Evolutionary conservation across 2,888 invertebrate species (phyloP).

Genomic region (Dusona sp.): DNA sequence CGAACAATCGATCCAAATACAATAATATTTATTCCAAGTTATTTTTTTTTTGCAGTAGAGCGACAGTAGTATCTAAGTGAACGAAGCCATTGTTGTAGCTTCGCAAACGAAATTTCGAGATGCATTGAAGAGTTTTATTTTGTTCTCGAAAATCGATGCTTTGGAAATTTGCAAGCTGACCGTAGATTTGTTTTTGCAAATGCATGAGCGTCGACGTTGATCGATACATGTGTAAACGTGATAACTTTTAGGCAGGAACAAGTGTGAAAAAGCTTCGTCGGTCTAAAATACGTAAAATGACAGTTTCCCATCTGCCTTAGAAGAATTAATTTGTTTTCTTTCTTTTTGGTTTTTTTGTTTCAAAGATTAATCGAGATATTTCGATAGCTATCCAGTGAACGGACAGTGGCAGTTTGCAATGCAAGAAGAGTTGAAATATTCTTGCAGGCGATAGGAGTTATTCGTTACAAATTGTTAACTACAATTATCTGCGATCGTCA

Average conservation of each 20-base stretch:
- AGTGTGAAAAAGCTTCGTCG: slow-evolving; percentile 50
- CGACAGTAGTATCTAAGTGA: slow-evolving; percentile 55
- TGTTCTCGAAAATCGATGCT: slow-evolving; percentile 32
- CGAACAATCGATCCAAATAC: slow-evolving; percentile 73
- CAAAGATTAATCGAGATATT: slow-evolving; percentile 36
- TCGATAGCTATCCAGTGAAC: slow-evolving; percentile 51
- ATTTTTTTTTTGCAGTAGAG: slow-evolving; percentile 41
- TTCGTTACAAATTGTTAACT: slow-evolving; percentile 44
- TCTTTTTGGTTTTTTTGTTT: slow-evolving; percentile 12
- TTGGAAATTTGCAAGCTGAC: slow-evolving; percentile 60
- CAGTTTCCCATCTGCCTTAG: slow-evolving; percentile 29
- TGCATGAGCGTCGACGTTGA: slow-evolving; percentile 36
- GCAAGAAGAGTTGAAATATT: slow-evolving; percentile 46
- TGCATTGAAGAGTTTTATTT: slow-evolving; percentile 6
- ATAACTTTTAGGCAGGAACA: slow-evolving; percentile 44
- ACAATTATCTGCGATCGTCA: slow-evolving; percentile 18
- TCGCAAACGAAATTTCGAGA: slow-evolving; percentile 49
- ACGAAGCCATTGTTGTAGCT: slow-evolving; percentile 41
- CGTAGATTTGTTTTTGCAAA: slow-evolving; percentile 31
- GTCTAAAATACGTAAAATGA: slow-evolving; percentile 22
- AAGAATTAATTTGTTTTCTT: slow-evolving; percentile 1
- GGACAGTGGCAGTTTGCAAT: slow-evolving; percentile 65
- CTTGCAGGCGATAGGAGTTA: slow-evolving; percentile 33
- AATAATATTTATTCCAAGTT: slow-evolving; percentile 71
- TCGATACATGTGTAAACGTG: slow-evolving; percentile 24